Percentiles rank a stretch among this genome's conserved stretches.
These are phyloP conservation scores for Mustela nigripes DNA, from an alignment of 2,113 vertebrate species.

Conservation along the genomic window DNA sequence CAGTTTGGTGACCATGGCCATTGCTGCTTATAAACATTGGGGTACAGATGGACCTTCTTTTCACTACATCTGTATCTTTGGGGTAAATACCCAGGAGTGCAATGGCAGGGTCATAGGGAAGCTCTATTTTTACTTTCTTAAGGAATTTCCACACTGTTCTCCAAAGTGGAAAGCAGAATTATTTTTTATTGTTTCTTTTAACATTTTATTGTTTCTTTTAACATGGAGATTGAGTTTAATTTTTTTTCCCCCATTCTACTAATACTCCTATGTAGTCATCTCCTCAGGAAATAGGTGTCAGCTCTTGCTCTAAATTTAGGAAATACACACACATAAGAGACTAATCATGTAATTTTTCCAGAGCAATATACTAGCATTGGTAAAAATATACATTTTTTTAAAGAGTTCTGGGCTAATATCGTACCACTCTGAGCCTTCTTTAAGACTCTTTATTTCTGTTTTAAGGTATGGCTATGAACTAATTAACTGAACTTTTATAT, in stretches of 20 bases:
- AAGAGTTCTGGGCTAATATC: background rate
- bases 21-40: no score
- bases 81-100: no score
- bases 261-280: background rate
- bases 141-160: no score
- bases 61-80: no score
- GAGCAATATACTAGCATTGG: background rate
- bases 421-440: background rate
- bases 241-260: background rate
- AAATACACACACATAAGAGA: background rate
- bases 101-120: no score
- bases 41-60: no score
- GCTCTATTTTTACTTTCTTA: no score
- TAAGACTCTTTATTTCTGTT: constrained; percentile 47
- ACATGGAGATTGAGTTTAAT: background rate
- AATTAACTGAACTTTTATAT: constrained; percentile 26
- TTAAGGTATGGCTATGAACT: background rate
- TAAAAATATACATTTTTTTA: background rate
- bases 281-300: background rate
- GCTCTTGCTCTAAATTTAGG: constrained; percentile 16
- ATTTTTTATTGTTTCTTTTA: constrained; percentile 16
- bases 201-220: constrained; percentile 34
- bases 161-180: background rate
- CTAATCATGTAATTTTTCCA: background rate
- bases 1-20: no score